phyloP scores from a whole-genome alignment of 2,797 vertebrate genomes.

The Urophycis tenuis region DNA sequence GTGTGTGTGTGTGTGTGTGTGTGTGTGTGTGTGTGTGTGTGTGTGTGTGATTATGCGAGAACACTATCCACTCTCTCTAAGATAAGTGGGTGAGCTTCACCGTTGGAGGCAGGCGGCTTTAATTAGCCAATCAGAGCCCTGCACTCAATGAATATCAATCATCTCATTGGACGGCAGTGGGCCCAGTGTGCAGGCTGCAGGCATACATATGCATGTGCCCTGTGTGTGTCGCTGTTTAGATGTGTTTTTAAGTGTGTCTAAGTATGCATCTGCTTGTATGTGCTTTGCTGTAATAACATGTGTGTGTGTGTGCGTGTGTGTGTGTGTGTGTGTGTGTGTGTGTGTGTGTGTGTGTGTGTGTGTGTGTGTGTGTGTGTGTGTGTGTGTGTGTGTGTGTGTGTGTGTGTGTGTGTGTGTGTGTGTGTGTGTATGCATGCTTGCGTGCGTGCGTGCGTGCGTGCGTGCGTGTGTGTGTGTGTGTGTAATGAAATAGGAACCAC shows the following conservation, averaged over 20 bases:
- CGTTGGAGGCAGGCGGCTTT: constrained; percentile 30
- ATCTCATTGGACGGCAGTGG: constrained; percentile 29
- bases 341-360: neutral
- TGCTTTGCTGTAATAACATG: constrained; percentile 5
- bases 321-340: neutral
- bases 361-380: neutral
- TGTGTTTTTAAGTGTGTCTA: neutral
- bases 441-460: neutral
- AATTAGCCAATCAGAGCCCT: constrained; percentile 33
- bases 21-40: constrained; percentile 25
- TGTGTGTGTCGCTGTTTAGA: neutral
- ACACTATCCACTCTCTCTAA: constrained; percentile 26
- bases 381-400: constrained; percentile 18
- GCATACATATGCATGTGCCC: neutral
- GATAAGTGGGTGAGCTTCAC: constrained; percentile 12
- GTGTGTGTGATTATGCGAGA: constrained; percentile 38
- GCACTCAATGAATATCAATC: constrained; percentile 47
- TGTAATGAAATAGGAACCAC: constrained; percentile 27
- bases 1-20: constrained; percentile 17
- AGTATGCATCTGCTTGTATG: constrained; percentile 11
- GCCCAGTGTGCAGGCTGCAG: constrained; percentile 32
- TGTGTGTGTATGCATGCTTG: neutral
- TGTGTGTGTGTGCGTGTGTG: neutral
- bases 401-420: neutral
- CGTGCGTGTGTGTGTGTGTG: neutral